Percentiles rank a stretch among this genome's conserved stretches.
These are phyloP conservation scores for Caenorhabditis sinica DNA, from an alignment of 2,888 invertebrate genomes.

Conservation along the genomic window DNA sequence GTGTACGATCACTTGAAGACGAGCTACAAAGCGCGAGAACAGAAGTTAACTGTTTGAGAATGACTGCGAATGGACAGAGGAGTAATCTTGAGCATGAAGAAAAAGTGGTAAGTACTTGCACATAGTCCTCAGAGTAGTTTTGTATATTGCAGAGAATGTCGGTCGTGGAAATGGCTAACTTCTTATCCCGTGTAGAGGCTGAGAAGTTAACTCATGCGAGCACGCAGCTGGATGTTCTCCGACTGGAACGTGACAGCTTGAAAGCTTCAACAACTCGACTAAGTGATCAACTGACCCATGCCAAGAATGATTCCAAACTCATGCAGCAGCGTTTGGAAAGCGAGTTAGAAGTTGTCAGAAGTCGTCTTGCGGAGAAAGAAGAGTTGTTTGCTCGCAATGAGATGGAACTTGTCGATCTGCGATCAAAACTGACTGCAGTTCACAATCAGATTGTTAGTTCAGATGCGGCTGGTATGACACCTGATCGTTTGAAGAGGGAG, in stretches of 20 bases:
- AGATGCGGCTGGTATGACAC: conserved; percentile 64
- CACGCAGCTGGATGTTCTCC: conserved; percentile 64
- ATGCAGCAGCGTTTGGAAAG: conserved; percentile 53
- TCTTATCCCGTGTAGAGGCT: conserved; percentile 61
- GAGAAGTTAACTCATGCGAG: conserved; percentile 53
- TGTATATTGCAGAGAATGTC: conserved; percentile 58
- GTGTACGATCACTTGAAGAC: conserved; percentile 57
- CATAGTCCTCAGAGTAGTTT: not conserved
- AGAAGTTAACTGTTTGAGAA: conserved; percentile 24
- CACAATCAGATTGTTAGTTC: conserved; percentile 55
- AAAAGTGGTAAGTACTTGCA: conserved; percentile 47
- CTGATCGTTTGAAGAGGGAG: conserved; percentile 72
- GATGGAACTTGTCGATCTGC: conserved; percentile 58
- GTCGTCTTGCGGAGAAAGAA: conserved; percentile 67
- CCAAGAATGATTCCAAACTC: conserved; percentile 65
- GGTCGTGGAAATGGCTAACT: conserved; percentile 62
- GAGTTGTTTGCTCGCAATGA: conserved; percentile 49
- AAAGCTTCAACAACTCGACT: conserved; percentile 60
- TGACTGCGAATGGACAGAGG: conserved; percentile 27
- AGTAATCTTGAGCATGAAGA: conserved; percentile 58
- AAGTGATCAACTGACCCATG: conserved; percentile 61
- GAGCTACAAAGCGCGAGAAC: conserved; percentile 41
- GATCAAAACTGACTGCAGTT: conserved; percentile 56
- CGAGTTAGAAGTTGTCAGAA: conserved; percentile 49
- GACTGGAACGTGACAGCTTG: conserved; percentile 64